phyloP scores from a whole-genome alignment of 2,113 vertebrate genomes.

The Melanerpes aurifrons region DNA sequence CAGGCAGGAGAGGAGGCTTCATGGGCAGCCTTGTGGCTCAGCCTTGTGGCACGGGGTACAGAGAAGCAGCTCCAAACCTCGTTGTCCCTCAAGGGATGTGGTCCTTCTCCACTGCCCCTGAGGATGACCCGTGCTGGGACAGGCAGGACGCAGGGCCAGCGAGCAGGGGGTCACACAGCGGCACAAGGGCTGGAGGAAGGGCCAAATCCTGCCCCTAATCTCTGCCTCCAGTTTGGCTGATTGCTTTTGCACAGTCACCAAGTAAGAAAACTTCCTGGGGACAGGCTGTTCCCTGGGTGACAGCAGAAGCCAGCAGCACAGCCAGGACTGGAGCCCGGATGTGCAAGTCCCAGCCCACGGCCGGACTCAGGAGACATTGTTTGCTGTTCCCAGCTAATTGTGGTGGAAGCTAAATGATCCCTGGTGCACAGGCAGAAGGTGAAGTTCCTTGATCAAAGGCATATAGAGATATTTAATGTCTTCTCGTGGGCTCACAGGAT shows the following conservation, averaged over 20 bases:
- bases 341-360: neutral
- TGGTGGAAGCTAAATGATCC: neutral
- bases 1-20: neutral
- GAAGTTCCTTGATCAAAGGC: neutral
- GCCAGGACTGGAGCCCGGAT: neutral
- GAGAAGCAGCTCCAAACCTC: neutral
- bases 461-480: neutral
- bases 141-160: rapidly evolving
- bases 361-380: neutral
- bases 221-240: neutral
- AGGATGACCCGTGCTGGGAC: neutral
- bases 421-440: neutral
- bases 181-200: neutral
- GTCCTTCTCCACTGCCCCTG: neutral
- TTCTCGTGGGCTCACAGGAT: neutral
- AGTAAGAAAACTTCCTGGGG: constrained; percentile 14
- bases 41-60: neutral
- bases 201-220: neutral
- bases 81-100: neutral
- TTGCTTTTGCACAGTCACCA: neutral
- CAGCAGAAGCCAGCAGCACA: neutral
- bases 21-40: neutral
- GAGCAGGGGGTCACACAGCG: rapidly evolving
- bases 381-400: neutral
- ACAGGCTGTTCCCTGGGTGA: constrained; percentile 9